These are phyloP conservation scores for Lutjanus erythropterus DNA, from an alignment of 2,113 vertebrate species.

Conservation along the genomic window DNA sequence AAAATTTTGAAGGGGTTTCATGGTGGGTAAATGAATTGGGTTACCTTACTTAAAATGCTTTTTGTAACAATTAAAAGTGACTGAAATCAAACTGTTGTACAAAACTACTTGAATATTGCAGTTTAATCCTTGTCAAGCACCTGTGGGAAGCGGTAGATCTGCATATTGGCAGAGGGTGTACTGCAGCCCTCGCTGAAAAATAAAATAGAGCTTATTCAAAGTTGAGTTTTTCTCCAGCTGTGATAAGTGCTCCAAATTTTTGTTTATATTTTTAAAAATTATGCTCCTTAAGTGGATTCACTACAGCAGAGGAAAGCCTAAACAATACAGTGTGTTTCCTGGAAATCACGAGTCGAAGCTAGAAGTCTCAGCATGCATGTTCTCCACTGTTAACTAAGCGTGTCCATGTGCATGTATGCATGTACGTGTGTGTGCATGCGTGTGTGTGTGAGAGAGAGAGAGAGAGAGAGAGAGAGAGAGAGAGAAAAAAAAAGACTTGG, in stretches of 20 bases:
- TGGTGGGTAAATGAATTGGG: conserved; percentile 7
- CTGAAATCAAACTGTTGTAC: not conserved
- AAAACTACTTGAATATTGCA: not conserved
- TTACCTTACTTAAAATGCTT: not conserved
- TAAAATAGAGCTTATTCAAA: conserved; percentile 18
- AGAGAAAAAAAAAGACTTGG: too few species aligned
- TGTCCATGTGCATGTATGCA: not conserved
- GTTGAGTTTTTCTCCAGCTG: conserved; percentile 17
- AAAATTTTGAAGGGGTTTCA: not conserved
- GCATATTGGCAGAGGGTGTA: conserved; percentile 1
- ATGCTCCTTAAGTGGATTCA: not conserved
- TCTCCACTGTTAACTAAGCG: conserved; percentile 4
- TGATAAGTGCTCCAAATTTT: conserved; percentile 21
- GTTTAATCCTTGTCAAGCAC: conserved; percentile 23
- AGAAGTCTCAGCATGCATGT: not conserved
- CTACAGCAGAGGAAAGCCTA: conserved; percentile 17
- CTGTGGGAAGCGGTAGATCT: conserved; percentile 27
- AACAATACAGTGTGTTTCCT: not conserved
- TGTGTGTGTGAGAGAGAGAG: too few species aligned
- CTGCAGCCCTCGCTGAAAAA: conserved; percentile 24
- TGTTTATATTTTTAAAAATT: conserved; percentile 37
- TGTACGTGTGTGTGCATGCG: not conserved
- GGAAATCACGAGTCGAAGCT: conserved; percentile 11
- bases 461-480: too few species aligned
- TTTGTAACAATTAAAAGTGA: conserved; percentile 5